A percentile compares a stretch with the other conserved stretches of the same genome.
phyloP scores from a whole-genome alignment of 1,140 invertebrate species.

The Dysdera silvatica region DNA sequence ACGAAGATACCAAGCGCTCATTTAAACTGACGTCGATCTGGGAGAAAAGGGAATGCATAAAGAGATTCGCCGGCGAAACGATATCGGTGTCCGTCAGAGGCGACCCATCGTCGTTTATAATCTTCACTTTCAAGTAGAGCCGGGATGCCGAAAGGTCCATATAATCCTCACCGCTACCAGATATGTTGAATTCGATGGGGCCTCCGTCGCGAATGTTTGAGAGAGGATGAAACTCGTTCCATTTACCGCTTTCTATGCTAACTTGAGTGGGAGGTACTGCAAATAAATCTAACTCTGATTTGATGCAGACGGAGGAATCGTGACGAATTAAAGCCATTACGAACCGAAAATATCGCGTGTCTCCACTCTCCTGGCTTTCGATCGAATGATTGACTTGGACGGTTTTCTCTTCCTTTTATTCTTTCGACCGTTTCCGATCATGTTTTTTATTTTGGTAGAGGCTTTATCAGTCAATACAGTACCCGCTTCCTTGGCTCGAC shows the following conservation, averaged over 20 bases:
- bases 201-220: not conserved
- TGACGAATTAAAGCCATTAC: not conserved
- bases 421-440: too few species aligned
- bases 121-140: not conserved
- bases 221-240: not conserved
- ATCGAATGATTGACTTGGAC: too few species aligned
- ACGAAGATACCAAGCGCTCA: not conserved
- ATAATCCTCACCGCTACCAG: not conserved
- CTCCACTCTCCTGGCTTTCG: not conserved
- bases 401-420: too few species aligned
- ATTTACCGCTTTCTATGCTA: not conserved
- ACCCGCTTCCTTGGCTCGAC: too few species aligned
- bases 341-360: not conserved
- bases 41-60: not conserved
- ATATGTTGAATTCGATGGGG: not conserved
- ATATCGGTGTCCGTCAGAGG: not conserved
- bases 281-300: conserved; percentile 5
- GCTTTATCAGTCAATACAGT: too few species aligned
- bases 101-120: not conserved
- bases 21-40: conserved; percentile 1
- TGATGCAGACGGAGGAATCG: not conserved
- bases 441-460: too few species aligned
- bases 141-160: not conserved
- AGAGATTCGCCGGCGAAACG: not conserved
- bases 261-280: not conserved